Percentiles rank a stretch among this genome's conserved stretches.
Conservation (phyloP, 1,140 invertebrate species). For the Anthonomus grandis region DNA sequence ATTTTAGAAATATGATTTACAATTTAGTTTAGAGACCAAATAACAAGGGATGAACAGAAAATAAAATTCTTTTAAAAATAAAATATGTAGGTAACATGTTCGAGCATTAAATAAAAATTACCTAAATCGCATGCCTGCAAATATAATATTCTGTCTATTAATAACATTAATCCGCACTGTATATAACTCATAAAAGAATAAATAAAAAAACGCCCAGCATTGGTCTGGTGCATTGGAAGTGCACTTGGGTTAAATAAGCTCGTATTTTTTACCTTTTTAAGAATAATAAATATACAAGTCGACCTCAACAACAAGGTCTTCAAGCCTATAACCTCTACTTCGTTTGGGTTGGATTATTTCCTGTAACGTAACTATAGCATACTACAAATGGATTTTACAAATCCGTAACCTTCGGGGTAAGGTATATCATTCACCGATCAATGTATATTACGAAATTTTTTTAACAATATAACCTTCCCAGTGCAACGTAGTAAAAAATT, state of each 20-base stretch:
- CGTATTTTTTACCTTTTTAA: constrained; percentile 21
- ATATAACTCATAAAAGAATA: no score
- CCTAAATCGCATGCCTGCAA: no score
- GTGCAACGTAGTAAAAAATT: no score
- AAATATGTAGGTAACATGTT: no score
- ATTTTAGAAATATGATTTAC: no score
- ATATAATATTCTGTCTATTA: no score
- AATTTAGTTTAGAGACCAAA: no score
- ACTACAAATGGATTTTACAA: constrained; percentile 29
- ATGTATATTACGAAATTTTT: constrained; percentile 19
- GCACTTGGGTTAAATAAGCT: neutral
- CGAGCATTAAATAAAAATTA: no score
- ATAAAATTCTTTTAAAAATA: no score
- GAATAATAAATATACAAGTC: constrained; percentile 23
- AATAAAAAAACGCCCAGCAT: constrained; percentile 12
- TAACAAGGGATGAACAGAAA: no score
- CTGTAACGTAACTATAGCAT: constrained; percentile 25
- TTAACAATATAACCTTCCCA: constrained; percentile 18
- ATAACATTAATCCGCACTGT: no score
- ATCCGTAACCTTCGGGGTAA: constrained; percentile 15
- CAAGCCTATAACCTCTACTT: constrained; percentile 25
- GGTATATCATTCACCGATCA: constrained; percentile 20
- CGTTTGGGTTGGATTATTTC: constrained; percentile 27
- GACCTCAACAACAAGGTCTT: constrained; percentile 26
- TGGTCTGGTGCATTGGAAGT: constrained; percentile 7